These are phyloP conservation scores for Anastrepha ludens DNA, from an alignment of 1,140 invertebrate species.

Conservation along the genomic window DNA sequence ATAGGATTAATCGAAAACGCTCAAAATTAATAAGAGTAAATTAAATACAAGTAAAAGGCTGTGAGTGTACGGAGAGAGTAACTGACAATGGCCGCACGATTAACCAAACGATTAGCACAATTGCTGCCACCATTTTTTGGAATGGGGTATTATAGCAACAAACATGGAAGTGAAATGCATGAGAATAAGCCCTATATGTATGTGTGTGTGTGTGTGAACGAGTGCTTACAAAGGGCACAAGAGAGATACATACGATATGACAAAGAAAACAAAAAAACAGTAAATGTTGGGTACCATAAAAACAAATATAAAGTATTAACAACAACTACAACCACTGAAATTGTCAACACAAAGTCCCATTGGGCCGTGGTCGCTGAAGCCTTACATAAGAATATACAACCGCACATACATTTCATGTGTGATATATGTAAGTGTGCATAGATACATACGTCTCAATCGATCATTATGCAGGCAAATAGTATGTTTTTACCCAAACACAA, in stretches of 20 bases:
- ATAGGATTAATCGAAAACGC: neutral
- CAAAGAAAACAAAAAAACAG: too few relatives aligned
- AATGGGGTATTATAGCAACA: neutral
- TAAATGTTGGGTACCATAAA: neutral
- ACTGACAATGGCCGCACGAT: slow-evolving; percentile 1
- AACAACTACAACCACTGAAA: neutral
- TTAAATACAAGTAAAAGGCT: neutral
- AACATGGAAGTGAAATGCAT: neutral
- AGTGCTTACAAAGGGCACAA: neutral
- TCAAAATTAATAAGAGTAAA: neutral
- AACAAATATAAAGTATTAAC: neutral
- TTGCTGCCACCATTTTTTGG: slow-evolving; percentile 20
- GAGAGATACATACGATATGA: neutral
- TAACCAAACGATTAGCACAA: slow-evolving; percentile 35
- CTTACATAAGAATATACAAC: neutral
- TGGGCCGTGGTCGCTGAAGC: neutral
- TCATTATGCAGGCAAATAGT: slow-evolving; percentile 16
- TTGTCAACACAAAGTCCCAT: slow-evolving; percentile 17
- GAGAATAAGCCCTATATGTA: neutral
- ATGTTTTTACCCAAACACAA: slow-evolving; percentile 8
- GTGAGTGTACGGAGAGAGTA: neutral
- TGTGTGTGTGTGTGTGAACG: neutral
- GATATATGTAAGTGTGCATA: neutral
- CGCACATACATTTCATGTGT: neutral
- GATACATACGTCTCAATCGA: slow-evolving; percentile 13